Evolutionary conservation across 1,140 invertebrate genomes (phyloP).

Genomic region (Drosophila nigromelanica): DNA sequence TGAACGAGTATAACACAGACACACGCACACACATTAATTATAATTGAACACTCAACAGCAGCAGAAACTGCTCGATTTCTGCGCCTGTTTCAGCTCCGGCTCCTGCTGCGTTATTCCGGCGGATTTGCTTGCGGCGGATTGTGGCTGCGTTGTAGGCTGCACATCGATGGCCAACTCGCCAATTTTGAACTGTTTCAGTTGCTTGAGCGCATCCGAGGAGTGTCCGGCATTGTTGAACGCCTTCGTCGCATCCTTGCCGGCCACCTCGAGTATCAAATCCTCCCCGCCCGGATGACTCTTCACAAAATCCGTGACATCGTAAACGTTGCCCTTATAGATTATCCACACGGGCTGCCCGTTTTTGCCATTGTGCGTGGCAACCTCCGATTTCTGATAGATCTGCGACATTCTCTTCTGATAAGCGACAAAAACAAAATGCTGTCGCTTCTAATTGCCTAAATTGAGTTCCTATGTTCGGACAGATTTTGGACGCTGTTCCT

Average conservation of each 20-base stretch:
- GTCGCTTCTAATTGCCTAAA: no score
- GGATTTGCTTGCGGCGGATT: not conserved
- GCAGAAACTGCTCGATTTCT: slow-evolving; percentile 31
- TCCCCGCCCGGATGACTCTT: slow-evolving; percentile 87
- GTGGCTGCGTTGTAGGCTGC: slow-evolving; percentile 29
- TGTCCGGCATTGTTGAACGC: slow-evolving; percentile 88
- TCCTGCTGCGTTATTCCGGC: not conserved
- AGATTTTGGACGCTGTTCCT: no score
- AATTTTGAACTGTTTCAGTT: slow-evolving; percentile 87
- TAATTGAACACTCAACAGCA: slow-evolving; percentile 17
- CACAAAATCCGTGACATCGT: slow-evolving; percentile 87
- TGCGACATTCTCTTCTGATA: slow-evolving; percentile 59
- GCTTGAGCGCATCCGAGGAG: slow-evolving; percentile 86
- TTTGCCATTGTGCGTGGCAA: slow-evolving; percentile 85
- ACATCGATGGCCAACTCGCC: slow-evolving; percentile 84
- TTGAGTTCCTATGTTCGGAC: not conserved
- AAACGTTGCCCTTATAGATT: slow-evolving; percentile 87
- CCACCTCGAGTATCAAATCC: slow-evolving; percentile 87
- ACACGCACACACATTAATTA: no score
- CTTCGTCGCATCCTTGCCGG: slow-evolving; percentile 87
- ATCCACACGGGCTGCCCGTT: slow-evolving; percentile 86
- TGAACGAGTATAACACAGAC: no score
- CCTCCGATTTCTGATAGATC: slow-evolving; percentile 85
- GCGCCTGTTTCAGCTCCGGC: not conserved
- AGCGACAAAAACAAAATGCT: slow-evolving; percentile 3